phyloP scores from a whole-genome alignment of 2,888 invertebrate species.

The Zygothrica quintamaculata region DNA sequence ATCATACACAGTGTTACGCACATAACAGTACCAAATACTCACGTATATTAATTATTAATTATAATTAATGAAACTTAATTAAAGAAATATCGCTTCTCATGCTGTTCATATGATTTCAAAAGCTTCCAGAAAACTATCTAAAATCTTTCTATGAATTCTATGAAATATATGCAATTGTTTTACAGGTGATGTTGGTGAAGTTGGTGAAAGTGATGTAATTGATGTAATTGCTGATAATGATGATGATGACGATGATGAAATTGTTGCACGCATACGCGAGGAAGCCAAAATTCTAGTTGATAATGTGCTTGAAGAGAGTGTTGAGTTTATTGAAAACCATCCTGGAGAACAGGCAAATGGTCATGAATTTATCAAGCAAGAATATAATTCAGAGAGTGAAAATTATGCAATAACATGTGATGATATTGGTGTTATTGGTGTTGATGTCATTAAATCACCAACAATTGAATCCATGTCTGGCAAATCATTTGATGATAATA shows the following conservation, averaged over 20 bases:
- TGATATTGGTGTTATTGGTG: slow-evolving; percentile 82
- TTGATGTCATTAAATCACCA: slow-evolving; percentile 84
- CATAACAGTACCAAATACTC: slow-evolving; percentile 21
- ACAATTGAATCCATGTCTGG: slow-evolving; percentile 84
- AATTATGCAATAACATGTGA: slow-evolving; percentile 84
- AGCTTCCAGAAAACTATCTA: slow-evolving; percentile 54
- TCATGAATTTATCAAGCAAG: slow-evolving; percentile 66
- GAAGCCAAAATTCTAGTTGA: slow-evolving; percentile 84
- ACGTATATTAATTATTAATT: slow-evolving; percentile 13
- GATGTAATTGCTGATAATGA: slow-evolving; percentile 59
- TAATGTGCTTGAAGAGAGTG: slow-evolving; percentile 83
- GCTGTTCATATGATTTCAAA: slow-evolving; percentile 64
- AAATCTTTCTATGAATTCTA: slow-evolving; percentile 48
- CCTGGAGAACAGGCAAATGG: slow-evolving; percentile 64
- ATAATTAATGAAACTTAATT: slow-evolving; percentile 3
- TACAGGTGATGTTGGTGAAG: slow-evolving; percentile 68
- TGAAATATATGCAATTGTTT: slow-evolving; percentile 73
- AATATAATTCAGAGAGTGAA: slow-evolving; percentile 84
- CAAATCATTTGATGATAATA: slow-evolving; percentile 84
- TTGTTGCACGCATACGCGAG: slow-evolving; percentile 75
- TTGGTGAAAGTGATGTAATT: slow-evolving; percentile 63
- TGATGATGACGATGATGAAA: slow-evolving; percentile 59
- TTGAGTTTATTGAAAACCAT: slow-evolving; percentile 81
- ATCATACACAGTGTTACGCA: slow-evolving; percentile 50
- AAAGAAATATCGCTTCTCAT: slow-evolving; percentile 53